Conservation (phyloP, 2,113 vertebrate genomes). For the Sula dactylatra region DNA sequence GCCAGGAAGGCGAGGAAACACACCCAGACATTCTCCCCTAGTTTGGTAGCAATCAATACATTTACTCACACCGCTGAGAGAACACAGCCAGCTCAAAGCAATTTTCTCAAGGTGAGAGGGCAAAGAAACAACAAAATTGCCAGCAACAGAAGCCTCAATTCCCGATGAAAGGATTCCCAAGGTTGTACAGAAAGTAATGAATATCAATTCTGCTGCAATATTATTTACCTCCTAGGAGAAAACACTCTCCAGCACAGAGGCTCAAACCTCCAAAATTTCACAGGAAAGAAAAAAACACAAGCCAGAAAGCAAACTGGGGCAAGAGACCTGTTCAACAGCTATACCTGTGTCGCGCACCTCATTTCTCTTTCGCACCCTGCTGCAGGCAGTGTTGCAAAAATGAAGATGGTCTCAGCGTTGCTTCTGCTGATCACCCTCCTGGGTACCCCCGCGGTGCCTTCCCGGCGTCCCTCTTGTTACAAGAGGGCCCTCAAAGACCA, state of each 20-base stretch:
- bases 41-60: not conserved
- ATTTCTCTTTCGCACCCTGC: not conserved
- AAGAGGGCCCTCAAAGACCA: slow-evolving; percentile 70
- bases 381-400: not conserved
- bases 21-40: not conserved
- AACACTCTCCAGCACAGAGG: not conserved
- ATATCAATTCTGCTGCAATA: not conserved
- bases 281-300: not conserved
- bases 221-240: slow-evolving; percentile 31
- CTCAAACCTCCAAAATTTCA: not conserved
- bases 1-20: not conserved
- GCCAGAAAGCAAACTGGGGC: not conserved
- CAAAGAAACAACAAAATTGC: slow-evolving; percentile 33
- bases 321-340: not conserved
- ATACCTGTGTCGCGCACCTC: not conserved
- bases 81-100: not conserved
- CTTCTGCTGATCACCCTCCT: slow-evolving; percentile 67
- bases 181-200: slow-evolving; percentile 17
- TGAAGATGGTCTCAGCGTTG: slow-evolving; percentile 35
- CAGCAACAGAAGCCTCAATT: slow-evolving; percentile 10
- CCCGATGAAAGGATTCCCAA: not conserved
- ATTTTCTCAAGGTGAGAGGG: slow-evolving; percentile 50
- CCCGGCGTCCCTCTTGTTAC: slow-evolving; percentile 72
- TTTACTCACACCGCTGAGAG: not conserved
- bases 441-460: slow-evolving; percentile 13